Conservation (phyloP, 2,113 vertebrate genomes). For the Chloropsis hardwickii region DNA sequence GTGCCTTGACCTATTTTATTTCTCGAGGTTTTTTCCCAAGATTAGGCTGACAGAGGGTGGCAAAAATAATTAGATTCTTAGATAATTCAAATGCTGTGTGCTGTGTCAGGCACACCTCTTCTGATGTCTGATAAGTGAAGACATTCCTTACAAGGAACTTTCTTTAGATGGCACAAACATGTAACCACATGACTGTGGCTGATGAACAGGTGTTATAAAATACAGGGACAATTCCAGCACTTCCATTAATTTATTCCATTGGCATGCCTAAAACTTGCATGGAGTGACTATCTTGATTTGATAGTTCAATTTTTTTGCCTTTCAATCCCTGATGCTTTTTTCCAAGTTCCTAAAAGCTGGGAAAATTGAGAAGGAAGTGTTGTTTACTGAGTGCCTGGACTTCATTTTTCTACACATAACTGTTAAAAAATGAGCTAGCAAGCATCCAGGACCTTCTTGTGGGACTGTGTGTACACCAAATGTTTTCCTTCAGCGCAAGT, state of each 20-base stretch:
- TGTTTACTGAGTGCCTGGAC: not conserved
- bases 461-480: not conserved
- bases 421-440: not conserved
- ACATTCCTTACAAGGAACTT: not conserved
- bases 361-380: not conserved
- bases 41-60: not conserved
- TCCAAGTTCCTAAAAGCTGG: not conserved
- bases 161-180: not conserved
- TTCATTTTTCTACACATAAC: not conserved
- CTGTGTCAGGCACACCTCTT: not conserved
- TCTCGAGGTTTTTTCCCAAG: not conserved
- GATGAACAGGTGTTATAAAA: conserved; percentile 5
- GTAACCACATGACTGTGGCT: not conserved
- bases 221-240: not conserved
- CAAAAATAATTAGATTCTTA: conserved; percentile 19
- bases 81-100: conserved; percentile 14
- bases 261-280: not conserved
- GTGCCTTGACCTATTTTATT: conserved; percentile 5
- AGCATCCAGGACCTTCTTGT: not conserved
- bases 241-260: not conserved
- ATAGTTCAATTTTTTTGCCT: not conserved
- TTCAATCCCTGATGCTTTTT: not conserved
- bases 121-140: conserved; percentile 8
- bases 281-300: not conserved
- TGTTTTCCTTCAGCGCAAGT: conserved; percentile 20